Conservation (phyloP, 1,140 invertebrate species). For the Hydropsyche tenuis region DNA sequence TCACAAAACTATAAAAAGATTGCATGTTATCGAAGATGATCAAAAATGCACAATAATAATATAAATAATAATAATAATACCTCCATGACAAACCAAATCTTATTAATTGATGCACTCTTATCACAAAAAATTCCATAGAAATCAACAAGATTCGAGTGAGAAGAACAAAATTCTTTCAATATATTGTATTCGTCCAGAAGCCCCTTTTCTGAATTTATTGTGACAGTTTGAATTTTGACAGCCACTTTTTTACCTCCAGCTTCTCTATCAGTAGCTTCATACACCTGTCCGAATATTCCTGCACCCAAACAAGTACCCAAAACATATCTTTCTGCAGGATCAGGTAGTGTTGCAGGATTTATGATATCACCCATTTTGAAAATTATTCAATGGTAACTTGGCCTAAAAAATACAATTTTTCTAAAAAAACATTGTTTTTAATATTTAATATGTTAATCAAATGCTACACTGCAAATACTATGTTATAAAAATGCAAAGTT, state of each 20-base stretch:
- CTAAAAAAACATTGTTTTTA: too few relatives aligned
- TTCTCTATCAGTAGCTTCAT: constrained; percentile 76
- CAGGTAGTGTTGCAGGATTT: constrained; percentile 66
- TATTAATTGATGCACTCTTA: constrained; percentile 68
- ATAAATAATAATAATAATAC: constrained; percentile 62
- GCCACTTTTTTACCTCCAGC: constrained; percentile 75
- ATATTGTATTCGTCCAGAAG: constrained; percentile 87
- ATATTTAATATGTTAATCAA: too few relatives aligned
- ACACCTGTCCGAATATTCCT: constrained; percentile 79
- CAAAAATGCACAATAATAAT: constrained; percentile 8
- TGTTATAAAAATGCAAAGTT: too few relatives aligned
- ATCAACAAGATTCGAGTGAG: constrained; percentile 80
- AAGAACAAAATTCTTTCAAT: constrained; percentile 74
- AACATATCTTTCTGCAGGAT: constrained; percentile 71
- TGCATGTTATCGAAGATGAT: constrained; percentile 7
- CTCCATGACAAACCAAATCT: constrained; percentile 91
- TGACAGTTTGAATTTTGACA: constrained; percentile 80
- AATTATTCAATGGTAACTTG: too few relatives aligned
- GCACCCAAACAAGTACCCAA: constrained; percentile 72
- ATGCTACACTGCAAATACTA: too few relatives aligned
- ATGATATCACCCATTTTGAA: constrained; percentile 57
- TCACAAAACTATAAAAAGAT: constrained; percentile 73
- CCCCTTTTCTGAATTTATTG: constrained; percentile 70
- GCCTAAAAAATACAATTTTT: too few relatives aligned
- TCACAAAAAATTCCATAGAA: constrained; percentile 86